Evolutionary conservation across 2,888 invertebrate genomes (phyloP), one percentile per base, ranked within the genome.

Genomic region (Pimpla rufipes): DNA sequence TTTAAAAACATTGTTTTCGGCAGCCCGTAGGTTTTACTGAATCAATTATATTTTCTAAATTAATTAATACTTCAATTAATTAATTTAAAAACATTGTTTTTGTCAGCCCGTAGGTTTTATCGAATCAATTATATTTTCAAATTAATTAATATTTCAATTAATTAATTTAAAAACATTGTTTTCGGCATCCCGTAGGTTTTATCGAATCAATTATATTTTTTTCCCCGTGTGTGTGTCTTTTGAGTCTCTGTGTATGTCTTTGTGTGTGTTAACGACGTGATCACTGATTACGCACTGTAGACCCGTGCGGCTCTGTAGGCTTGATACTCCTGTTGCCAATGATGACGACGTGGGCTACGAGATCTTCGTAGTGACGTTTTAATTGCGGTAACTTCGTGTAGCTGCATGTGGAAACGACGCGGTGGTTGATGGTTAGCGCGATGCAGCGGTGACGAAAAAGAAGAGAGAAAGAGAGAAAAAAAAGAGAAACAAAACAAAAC

Each of bases 311-410:
- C 45, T 18, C 8, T 37, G 62, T 74, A 50, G 37, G 37, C 42
- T 45, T 66, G 66, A 66, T 45, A 62, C 47, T 62, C 29, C 50
- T 37, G 18, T 47, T 74, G 59, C 35, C 47, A 21, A 74, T 42
- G 45, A 66, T 45, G 45, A 66, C 42, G 66, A 66, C 13, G 45
- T 23, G n/a, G 23, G 42, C 23, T 21, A 21, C 45, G 45, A n/a
- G n/a, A 66, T 66, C 23, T n/a, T 45, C 23, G 10, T 45, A 21
- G 13, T 66, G 66, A 66, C 47, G 50, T 62, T 62, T 62, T 47
- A 59, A 74, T 73, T 42, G 45, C 18, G 73, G 45, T 73, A 45
- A 45, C 73, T 73, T 45, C 45, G 45, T n/a, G n/a, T 11, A 73
- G 45, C 73, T 55, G 55, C 37, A 23, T 52, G 40, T 37, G 67